phyloP scores from a whole-genome alignment of 1,140 invertebrate species.

The Drosophila nigromelanica region DNA sequence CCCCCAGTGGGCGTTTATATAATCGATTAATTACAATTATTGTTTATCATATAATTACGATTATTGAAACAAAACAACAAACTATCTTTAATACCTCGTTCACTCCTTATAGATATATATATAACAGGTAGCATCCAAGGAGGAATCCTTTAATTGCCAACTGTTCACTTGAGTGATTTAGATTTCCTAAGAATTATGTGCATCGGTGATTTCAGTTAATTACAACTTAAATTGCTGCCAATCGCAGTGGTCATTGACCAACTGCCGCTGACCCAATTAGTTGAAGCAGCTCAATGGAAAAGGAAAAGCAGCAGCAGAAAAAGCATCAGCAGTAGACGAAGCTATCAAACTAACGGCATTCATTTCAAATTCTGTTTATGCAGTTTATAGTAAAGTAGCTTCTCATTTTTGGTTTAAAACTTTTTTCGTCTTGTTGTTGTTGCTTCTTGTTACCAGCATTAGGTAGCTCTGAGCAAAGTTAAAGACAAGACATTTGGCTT shows the following conservation, averaged over 20 bases:
- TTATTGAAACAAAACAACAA: no score
- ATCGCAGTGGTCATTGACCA: constrained; percentile 53
- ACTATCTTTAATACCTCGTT: neutral
- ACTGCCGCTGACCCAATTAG: constrained; percentile 72
- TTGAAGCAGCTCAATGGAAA: constrained; percentile 35
- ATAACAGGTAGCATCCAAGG: neutral
- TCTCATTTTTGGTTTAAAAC: constrained; percentile 27
- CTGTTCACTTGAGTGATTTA: neutral
- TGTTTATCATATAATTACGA: no score
- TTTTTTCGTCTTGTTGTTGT: neutral
- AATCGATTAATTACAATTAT: no score
- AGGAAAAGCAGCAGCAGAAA: neutral
- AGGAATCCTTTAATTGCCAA: constrained; percentile 23
- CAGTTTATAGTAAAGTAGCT: constrained; percentile 49
- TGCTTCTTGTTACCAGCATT: neutral
- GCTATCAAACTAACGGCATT: constrained; percentile 24
- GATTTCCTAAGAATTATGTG: constrained; percentile 41
- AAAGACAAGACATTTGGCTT: constrained; percentile 10
- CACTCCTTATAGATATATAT: neutral
- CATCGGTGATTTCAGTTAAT: constrained; percentile 64
- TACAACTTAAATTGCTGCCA: constrained; percentile 58
- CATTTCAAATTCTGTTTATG: constrained; percentile 67
- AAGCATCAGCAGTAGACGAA: constrained; percentile 33
- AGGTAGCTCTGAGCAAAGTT: neutral
- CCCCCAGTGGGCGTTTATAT: no score